phyloP scores from a whole-genome alignment of 2,888 invertebrate species.

The Lepeophtheirus nordmannii region DNA sequence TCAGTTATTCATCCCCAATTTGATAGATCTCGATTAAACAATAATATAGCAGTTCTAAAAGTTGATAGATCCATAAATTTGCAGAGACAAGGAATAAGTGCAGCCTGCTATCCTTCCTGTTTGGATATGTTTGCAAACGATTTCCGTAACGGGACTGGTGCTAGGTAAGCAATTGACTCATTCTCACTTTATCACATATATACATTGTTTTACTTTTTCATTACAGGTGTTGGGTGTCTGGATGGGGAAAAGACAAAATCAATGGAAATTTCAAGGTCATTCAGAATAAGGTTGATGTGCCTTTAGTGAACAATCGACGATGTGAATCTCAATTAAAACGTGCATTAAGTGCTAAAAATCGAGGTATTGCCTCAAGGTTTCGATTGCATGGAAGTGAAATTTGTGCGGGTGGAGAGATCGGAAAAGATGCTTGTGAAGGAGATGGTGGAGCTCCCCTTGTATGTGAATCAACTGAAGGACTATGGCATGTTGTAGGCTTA shows the following conservation, averaged over 20 bases:
- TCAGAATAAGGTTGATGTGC: slow-evolving; percentile 22
- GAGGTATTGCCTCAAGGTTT: background rate
- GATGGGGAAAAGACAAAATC: slow-evolving; percentile 20
- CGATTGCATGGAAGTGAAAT: slow-evolving; percentile 10
- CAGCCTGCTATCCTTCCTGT: slow-evolving; percentile 22
- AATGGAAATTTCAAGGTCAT: slow-evolving; percentile 15
- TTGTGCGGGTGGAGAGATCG: slow-evolving; percentile 23
- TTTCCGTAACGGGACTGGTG: slow-evolving; percentile 18
- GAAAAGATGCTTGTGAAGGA: slow-evolving; percentile 23
- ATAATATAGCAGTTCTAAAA: slow-evolving; percentile 16
- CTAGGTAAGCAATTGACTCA: background rate
- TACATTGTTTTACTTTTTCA: background rate
- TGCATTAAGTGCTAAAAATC: slow-evolving; percentile 1
- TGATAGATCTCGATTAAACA: background rate
- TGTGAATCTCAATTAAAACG: slow-evolving; percentile 6
- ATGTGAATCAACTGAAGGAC: slow-evolving; percentile 12
- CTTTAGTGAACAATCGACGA: background rate
- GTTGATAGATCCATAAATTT: slow-evolving; percentile 21
- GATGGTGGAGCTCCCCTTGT: slow-evolving; percentile 24
- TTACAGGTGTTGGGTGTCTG: slow-evolving; percentile 21
- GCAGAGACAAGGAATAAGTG: background rate
- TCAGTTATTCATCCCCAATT: slow-evolving; percentile 14
- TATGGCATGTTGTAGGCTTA: slow-evolving; percentile 22
- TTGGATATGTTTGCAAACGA: slow-evolving; percentile 17
- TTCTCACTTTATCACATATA: no score